Evolutionary conservation across 2,797 vertebrate species (phyloP).

Genomic region (Micromesistius poutassou): DNA sequence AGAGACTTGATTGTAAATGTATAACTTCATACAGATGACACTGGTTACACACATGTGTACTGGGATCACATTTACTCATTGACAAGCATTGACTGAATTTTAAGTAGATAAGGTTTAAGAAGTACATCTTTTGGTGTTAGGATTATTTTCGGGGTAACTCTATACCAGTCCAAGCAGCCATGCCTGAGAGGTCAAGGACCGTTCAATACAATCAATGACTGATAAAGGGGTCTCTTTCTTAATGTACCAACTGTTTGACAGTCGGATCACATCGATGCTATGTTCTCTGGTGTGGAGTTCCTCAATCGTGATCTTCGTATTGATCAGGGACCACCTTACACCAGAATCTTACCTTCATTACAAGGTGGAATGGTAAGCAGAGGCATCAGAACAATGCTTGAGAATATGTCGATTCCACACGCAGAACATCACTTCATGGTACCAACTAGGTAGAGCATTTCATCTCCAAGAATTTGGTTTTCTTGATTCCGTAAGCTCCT

Average conservation of each 20-base stretch:
- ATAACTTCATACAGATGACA: too few relatives aligned
- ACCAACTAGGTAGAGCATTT: not conserved
- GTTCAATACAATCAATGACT: not conserved
- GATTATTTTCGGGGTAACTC: not conserved
- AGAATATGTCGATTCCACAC: conserved; percentile 18
- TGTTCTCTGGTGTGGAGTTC: conserved; percentile 66
- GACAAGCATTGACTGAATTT: not conserved
- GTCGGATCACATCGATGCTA: conserved; percentile 61
- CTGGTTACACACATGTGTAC: too few relatives aligned
- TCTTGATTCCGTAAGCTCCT: too few relatives aligned
- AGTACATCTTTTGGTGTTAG: too few relatives aligned
- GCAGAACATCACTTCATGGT: not conserved
- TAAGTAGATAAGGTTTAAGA: not conserved
- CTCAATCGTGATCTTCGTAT: conserved; percentile 70
- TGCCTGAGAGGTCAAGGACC: not conserved
- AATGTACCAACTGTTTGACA: conserved; percentile 63
- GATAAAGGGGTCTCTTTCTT: conserved; percentile 54
- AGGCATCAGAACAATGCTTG: conserved; percentile 29
- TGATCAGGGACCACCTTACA: conserved; percentile 74
- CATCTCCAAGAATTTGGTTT: too few relatives aligned
- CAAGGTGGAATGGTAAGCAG: conserved; percentile 31
- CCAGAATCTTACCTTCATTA: conserved; percentile 64
- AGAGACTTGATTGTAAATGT: not conserved
- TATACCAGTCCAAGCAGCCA: not conserved
- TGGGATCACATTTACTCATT: not conserved